These are phyloP conservation scores for Columba livia DNA, from an alignment of 2,113 vertebrate species.

Conservation along the genomic window DNA sequence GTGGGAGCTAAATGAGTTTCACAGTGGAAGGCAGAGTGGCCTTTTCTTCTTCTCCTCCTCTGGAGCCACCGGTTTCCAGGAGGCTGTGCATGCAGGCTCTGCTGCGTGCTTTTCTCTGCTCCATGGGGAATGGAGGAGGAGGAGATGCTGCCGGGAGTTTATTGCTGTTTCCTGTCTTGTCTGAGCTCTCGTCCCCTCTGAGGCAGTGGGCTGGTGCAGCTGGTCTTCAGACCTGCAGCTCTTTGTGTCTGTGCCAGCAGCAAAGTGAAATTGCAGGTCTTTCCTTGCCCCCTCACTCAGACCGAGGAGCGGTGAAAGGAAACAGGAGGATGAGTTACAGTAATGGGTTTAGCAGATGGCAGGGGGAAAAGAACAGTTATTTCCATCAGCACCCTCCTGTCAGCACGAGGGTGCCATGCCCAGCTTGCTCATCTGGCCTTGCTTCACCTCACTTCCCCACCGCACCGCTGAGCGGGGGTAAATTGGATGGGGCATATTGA, in stretches of 20 bases:
- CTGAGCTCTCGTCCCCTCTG: conserved; percentile 41
- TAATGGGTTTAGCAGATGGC: conserved; percentile 36
- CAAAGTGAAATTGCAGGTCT: conserved; percentile 54
- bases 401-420: not conserved
- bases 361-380: not conserved
- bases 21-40: not conserved
- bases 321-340: conserved; percentile 12
- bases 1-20: not conserved
- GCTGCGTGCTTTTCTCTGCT: not conserved
- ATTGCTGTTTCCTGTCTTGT: conserved; percentile 55
- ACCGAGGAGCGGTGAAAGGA: not conserved
- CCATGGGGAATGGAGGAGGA: not conserved
- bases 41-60: not conserved
- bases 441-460: not conserved
- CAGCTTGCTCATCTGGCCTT: not conserved
- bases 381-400: not conserved
- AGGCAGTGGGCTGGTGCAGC: not conserved
- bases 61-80: not conserved
- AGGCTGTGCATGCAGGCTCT: not conserved
- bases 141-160: not conserved
- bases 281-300: conserved; percentile 3
- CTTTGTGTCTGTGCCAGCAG: conserved; percentile 29
- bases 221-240: not conserved
- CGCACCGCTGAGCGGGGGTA: not conserved
- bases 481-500: not conserved